These are phyloP conservation scores for Cyclophora punctaria DNA, from an alignment of 2,888 invertebrate species.

Conservation along the genomic window DNA sequence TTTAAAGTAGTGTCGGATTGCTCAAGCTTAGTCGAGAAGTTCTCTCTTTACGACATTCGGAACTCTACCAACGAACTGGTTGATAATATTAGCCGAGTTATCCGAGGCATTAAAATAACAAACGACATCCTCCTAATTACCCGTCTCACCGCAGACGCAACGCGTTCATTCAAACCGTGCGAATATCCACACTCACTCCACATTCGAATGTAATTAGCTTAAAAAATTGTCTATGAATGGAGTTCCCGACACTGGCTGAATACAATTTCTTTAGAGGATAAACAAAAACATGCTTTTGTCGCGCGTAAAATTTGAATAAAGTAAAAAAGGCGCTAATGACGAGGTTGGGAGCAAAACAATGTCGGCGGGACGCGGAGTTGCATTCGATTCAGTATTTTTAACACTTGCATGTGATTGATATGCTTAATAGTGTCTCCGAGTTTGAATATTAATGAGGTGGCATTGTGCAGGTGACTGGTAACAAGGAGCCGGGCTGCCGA, in stretches of 20 bases:
- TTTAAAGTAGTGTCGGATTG: too few relatives aligned
- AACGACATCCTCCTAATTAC: conserved; percentile 43
- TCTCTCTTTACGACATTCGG: too few relatives aligned
- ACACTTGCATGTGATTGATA: conserved; percentile 69
- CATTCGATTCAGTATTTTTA: conserved; percentile 65
- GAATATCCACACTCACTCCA: conserved; percentile 50
- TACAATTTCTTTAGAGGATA: conserved; percentile 50
- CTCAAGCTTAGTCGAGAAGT: too few relatives aligned
- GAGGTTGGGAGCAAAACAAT: conserved; percentile 48
- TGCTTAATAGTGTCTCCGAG: conserved; percentile 59
- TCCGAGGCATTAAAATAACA: conserved; percentile 24
- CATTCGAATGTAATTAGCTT: conserved; percentile 49
- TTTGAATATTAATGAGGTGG: conserved; percentile 60
- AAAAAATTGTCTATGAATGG: conserved; percentile 34
- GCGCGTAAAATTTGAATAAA: conserved; percentile 52
- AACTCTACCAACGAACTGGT: too few relatives aligned
- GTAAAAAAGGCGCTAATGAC: conserved; percentile 66
- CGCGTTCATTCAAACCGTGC: conserved; percentile 49
- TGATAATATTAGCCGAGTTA: not conserved
- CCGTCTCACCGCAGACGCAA: conserved; percentile 39
- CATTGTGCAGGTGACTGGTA: conserved; percentile 52
- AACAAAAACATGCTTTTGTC: conserved; percentile 67
- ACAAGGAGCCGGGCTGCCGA: conserved; percentile 33
- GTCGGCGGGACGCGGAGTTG: conserved; percentile 56
- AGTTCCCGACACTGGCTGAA: conserved; percentile 24